A percentile compares a stretch with the other conserved stretches of the same genome.
Conservation (phyloP, 1,140 invertebrate genomes). For the Rhagoletis pomonella region DNA sequence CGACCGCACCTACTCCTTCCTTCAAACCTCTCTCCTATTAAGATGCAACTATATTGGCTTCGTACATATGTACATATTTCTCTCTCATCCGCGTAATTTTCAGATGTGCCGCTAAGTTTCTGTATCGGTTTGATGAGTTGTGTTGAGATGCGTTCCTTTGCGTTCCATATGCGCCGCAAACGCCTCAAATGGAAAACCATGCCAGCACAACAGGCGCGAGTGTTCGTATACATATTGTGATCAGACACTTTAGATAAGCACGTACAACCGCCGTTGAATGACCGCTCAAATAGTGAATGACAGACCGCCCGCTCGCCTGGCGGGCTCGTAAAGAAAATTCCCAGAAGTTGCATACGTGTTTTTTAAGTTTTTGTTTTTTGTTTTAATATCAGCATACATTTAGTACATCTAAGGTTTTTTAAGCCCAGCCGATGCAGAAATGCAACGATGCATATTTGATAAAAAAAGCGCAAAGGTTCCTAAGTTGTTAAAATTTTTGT, state of each 20-base stretch:
- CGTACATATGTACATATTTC: no score
- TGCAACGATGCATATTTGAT: no score
- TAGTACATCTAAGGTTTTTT: no score
- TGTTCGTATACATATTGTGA: conserved; percentile 6
- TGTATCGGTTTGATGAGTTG: background rate
- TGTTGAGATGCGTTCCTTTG: conserved; percentile 41
- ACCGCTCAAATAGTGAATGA: conserved; percentile 45
- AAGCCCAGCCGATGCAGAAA: no score
- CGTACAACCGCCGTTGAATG: conserved; percentile 23
- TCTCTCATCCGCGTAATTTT: background rate
- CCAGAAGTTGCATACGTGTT: conserved; percentile 25
- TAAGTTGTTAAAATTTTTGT: no score
- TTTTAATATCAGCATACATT: background rate
- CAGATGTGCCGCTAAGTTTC: background rate
- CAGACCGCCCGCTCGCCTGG: background rate
- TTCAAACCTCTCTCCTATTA: background rate
- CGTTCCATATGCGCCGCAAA: background rate
- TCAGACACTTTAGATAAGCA: conserved; percentile 55
- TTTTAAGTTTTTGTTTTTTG: background rate
- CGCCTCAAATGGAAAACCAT: background rate
- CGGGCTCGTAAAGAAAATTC: conserved; percentile 11
- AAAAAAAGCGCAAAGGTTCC: no score
- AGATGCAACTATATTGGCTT: background rate
- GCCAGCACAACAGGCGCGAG: background rate
- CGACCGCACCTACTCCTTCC: background rate